These are phyloP conservation scores for Garrulus glandarius DNA, from an alignment of 2,797 vertebrate species.

Conservation along the genomic window DNA sequence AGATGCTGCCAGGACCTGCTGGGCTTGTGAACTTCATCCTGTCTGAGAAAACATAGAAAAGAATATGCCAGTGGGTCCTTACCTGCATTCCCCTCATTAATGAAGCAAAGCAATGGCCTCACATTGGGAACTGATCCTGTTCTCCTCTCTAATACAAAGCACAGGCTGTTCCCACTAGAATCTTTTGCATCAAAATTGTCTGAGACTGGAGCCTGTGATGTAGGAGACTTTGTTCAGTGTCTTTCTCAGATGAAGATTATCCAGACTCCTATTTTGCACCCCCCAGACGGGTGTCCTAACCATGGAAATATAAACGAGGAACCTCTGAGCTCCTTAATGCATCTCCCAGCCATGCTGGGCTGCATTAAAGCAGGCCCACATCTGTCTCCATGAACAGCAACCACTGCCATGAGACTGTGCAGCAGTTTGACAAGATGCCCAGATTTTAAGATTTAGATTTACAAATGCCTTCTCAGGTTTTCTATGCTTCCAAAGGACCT, in stretches of 20 bases:
- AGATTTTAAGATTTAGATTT: background rate
- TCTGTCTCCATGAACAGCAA: background rate
- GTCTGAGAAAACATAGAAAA: background rate
- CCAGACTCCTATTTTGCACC: background rate
- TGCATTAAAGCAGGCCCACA: background rate
- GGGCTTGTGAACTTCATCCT: background rate
- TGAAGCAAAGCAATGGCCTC: background rate
- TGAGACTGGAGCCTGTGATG: background rate
- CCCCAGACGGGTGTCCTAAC: background rate
- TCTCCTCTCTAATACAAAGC: background rate
- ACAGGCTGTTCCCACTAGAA: background rate
- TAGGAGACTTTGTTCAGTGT: background rate
- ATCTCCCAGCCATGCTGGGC: background rate
- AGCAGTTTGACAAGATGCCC: background rate
- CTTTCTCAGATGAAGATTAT: background rate
- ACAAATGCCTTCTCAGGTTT: background rate
- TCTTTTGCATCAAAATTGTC: background rate
- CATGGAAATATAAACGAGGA: background rate
- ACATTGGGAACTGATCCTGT: background rate
- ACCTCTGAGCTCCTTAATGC: background rate
- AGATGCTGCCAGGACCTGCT: background rate
- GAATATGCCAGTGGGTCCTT: background rate
- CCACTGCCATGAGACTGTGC: background rate
- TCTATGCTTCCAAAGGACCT: background rate
- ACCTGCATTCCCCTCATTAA: background rate